These are phyloP conservation scores for Saccostrea glomerata DNA, from an alignment of 1,140 invertebrate species.

Conservation along the genomic window DNA sequence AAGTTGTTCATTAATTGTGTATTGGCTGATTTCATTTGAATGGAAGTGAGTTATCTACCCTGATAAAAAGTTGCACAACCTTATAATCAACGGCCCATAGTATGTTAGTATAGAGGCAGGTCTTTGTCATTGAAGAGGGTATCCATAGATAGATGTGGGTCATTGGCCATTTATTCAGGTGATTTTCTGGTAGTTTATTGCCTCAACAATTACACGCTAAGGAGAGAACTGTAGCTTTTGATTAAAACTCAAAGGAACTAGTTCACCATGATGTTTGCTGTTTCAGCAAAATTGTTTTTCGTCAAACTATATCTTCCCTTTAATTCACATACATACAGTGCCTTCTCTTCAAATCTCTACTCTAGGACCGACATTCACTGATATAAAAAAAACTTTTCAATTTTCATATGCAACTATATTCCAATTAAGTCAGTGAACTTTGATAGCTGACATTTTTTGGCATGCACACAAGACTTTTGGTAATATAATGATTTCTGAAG, in stretches of 20 bases:
- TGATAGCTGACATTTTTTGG: neutral
- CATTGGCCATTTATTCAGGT: neutral
- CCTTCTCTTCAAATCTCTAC: too few relatives aligned
- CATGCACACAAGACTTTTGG: neutral
- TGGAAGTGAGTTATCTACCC: neutral
- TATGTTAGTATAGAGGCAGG: neutral
- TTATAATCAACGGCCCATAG: neutral
- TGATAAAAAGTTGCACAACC: neutral
- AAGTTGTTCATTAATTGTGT: neutral
- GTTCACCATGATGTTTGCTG: too few relatives aligned
- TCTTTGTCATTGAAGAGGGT: neutral
- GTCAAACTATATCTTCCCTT: neutral
- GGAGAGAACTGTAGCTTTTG: too few relatives aligned
- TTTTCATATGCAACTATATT: neutral
- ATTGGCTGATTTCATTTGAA: neutral
- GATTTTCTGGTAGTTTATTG: slow-evolving; percentile 26
- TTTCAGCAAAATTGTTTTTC: too few relatives aligned
- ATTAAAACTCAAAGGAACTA: too few relatives aligned
- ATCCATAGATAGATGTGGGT: neutral
- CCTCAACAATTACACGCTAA: neutral
- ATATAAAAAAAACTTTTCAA: neutral
- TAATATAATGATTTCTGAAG: neutral
- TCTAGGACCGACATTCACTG: too few relatives aligned
- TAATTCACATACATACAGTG: neutral
- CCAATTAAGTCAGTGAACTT: slow-evolving; percentile 23